These are phyloP conservation scores for Neosilurus mollespiculum DNA, from an alignment of 2,797 vertebrate species.

Conservation along the genomic window DNA sequence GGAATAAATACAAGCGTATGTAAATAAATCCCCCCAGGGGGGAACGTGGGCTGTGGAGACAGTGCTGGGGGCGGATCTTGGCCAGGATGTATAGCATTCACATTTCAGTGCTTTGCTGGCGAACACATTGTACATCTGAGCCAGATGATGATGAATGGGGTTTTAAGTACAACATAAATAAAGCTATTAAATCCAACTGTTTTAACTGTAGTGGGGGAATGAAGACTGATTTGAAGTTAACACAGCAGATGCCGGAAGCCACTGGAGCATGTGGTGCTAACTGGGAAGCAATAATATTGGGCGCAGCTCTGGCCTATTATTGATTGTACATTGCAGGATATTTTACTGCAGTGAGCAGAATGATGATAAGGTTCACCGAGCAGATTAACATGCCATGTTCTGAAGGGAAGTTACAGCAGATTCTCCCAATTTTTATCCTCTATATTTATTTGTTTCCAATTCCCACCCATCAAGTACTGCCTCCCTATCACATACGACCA, in stretches of 20 bases:
- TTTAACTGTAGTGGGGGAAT: slow-evolving; percentile 65
- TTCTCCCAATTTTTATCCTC: too few species aligned
- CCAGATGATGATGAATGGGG: slow-evolving; percentile 68
- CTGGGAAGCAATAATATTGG: slow-evolving; percentile 24
- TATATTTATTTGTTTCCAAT: too few species aligned
- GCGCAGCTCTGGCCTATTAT: slow-evolving; percentile 13
- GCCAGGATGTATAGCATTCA: slow-evolving; percentile 49
- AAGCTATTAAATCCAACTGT: slow-evolving; percentile 71
- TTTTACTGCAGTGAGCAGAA: slow-evolving; percentile 8
- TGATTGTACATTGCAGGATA: slow-evolving; percentile 15
- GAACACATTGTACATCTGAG: slow-evolving; percentile 57
- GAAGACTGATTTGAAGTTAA: slow-evolving; percentile 65
- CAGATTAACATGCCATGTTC: background rate
- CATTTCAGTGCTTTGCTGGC: slow-evolving; percentile 57
- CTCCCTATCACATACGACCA: too few species aligned
- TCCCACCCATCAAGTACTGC: too few species aligned
- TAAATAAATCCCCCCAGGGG: slow-evolving; percentile 31
- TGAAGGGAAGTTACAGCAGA: background rate
- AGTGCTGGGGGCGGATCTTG: slow-evolving; percentile 24
- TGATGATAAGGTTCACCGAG: background rate
- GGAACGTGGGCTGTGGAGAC: slow-evolving; percentile 26
- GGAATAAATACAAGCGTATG: slow-evolving; percentile 37
- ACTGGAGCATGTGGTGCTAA: slow-evolving; percentile 4
- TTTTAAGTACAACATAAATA: slow-evolving; percentile 67
- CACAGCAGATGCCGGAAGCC: slow-evolving; percentile 30